Evolutionary conservation across 2,797 vertebrate genomes (phyloP).

Genomic region (Molossus molossus): DNA sequence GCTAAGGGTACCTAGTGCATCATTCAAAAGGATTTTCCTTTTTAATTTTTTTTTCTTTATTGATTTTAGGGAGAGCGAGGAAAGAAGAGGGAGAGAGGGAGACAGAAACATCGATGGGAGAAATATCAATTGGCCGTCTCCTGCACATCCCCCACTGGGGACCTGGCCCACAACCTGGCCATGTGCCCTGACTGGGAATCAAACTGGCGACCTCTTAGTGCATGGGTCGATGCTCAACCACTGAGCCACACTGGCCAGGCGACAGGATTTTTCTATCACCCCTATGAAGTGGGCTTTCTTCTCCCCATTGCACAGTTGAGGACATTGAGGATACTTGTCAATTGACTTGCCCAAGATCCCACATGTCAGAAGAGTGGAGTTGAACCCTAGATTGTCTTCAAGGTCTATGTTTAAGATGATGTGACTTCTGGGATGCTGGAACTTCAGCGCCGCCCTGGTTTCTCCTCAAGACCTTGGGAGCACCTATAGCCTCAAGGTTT

Average conservation of each 20-base stretch:
- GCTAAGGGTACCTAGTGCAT: not conserved
- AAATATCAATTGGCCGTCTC: no score
- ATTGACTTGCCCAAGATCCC: not conserved
- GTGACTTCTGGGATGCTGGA: not conserved
- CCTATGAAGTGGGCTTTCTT: not conserved
- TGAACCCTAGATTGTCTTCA: not conserved
- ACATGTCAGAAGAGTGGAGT: not conserved
- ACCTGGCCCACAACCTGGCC: no score
- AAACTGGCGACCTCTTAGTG: no score
- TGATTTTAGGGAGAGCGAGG: no score
- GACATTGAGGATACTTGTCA: not conserved
- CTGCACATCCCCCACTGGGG: no score
- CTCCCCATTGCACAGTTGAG: not conserved
- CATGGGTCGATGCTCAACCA: no score
- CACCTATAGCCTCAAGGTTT: constrained; percentile 56
- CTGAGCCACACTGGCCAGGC: not conserved
- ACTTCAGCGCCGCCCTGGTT: constrained; percentile 45
- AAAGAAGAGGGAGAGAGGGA: no score
- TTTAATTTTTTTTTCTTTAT: no score
- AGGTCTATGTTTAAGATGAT: not conserved
- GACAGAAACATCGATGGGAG: no score
- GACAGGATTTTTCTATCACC: not conserved
- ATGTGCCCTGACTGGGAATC: no score
- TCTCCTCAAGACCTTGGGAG: constrained; percentile 68
- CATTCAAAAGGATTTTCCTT: constrained; percentile 16